phyloP scores from a whole-genome alignment of 2,113 vertebrate genomes.

The Callochromis pleurospilus region DNA sequence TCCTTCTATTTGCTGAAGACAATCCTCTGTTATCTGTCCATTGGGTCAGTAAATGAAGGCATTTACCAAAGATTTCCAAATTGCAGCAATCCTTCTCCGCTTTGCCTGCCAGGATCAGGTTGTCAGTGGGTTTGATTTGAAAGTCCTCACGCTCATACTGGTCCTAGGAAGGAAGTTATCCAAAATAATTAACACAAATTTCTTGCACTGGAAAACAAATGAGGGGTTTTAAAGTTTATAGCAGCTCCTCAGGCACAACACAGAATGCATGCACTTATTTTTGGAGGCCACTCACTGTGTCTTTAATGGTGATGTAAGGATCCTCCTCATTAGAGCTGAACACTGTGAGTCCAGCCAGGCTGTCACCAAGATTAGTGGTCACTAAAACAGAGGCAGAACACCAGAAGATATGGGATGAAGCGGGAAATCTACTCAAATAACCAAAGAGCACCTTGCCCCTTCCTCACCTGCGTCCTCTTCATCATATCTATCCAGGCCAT shows the following conservation, averaged over 20 bases:
- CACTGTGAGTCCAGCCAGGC: constrained; percentile 85
- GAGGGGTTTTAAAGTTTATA: background rate
- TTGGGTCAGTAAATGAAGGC: background rate
- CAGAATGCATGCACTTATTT: background rate
- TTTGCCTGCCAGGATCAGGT: constrained; percentile 85
- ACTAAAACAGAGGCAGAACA: constrained; percentile 48
- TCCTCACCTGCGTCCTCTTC: constrained; percentile 78
- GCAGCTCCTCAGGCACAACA: background rate
- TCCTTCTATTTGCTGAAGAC: background rate
- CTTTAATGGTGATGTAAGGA: constrained; percentile 92
- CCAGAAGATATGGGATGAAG: background rate
- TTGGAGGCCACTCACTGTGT: constrained; percentile 77
- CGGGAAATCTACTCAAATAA: background rate
- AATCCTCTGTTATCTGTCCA: background rate
- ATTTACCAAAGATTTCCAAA: constrained; percentile 85
- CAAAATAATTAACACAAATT: background rate
- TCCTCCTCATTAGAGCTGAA: constrained; percentile 87
- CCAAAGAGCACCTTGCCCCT: background rate
- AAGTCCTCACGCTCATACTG: constrained; percentile 95
- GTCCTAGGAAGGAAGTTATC: constrained; percentile 70
- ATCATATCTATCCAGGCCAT: constrained; percentile 87
- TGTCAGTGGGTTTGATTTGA: constrained; percentile 86
- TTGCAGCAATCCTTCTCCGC: constrained; percentile 90
- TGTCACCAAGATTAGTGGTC: constrained; percentile 81
- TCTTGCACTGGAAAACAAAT: background rate